Evolutionary conservation across 1,140 invertebrate genomes (phyloP).

Genomic region (Asobara japonica): DNA sequence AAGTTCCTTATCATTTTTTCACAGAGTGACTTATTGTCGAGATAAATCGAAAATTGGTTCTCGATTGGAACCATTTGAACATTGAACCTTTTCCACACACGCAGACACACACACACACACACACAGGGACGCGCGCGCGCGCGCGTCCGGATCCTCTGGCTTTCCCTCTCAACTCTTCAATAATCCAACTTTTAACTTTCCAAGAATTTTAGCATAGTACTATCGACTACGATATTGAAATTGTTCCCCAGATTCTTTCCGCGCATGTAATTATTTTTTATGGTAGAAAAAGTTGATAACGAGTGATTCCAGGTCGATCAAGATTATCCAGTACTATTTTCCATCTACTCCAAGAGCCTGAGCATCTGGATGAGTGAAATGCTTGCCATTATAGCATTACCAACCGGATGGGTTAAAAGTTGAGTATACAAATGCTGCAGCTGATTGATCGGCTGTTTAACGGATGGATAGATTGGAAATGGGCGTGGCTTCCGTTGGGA

Average conservation of each 20-base stretch:
- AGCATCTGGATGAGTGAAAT: background rate
- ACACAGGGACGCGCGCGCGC: too few relatives aligned
- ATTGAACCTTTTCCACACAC: too few relatives aligned
- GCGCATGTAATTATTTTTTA: background rate
- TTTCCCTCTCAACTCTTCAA: background rate
- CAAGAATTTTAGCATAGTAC: background rate
- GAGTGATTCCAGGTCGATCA: background rate
- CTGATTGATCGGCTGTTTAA: conserved; percentile 7
- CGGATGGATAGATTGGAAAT: background rate
- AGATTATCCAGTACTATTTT: background rate
- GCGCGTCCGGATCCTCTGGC: background rate
- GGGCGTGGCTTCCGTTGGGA: conserved; percentile 34
- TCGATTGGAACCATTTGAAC: background rate
- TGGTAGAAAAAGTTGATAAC: background rate
- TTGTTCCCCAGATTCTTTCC: background rate
- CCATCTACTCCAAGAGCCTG: background rate
- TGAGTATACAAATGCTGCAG: background rate
- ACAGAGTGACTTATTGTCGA: too few relatives aligned
- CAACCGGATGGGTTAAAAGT: background rate
- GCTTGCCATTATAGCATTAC: background rate
- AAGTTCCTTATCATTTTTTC: too few relatives aligned
- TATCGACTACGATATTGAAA: background rate
- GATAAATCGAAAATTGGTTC: background rate
- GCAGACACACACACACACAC: too few relatives aligned
- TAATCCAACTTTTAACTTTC: background rate